phyloP scores from a whole-genome alignment of 2,113 vertebrate species.

The Phaethornis superciliosus region DNA sequence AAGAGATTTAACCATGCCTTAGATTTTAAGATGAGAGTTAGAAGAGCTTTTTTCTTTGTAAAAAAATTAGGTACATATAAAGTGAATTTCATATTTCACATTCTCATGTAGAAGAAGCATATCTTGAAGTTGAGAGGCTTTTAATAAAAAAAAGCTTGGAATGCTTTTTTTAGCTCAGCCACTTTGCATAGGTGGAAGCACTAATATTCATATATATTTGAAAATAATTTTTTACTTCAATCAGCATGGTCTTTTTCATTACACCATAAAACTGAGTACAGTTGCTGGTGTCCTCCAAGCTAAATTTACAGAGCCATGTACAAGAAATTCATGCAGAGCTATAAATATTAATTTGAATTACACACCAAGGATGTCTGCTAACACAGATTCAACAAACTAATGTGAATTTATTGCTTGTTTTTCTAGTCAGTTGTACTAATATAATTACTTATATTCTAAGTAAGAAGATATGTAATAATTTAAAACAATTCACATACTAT shows the following conservation, averaged over 20 bases:
- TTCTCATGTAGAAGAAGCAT: neutral
- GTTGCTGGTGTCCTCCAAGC: constrained; percentile 46
- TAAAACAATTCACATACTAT: constrained; percentile 52
- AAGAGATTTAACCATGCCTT: neutral
- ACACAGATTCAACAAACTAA: constrained; percentile 68
- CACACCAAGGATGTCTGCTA: constrained; percentile 52
- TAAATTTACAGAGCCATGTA: constrained; percentile 43
- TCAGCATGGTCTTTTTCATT: constrained; percentile 2
- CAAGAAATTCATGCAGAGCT: constrained; percentile 32
- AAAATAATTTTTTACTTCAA: constrained; percentile 36
- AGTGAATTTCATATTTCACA: neutral
- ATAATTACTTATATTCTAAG: constrained; percentile 65
- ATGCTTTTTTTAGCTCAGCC: constrained; percentile 4
- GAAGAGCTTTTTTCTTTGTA: neutral
- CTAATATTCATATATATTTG: constrained; percentile 19
- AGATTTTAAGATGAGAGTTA: constrained; percentile 7
- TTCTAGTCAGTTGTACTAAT: constrained; percentile 60
- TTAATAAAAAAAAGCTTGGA: neutral
- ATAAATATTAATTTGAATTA: constrained; percentile 69
- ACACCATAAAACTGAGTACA: constrained; percentile 5
- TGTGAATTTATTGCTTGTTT: constrained; percentile 69
- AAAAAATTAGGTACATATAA: neutral
- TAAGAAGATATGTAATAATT: constrained; percentile 50
- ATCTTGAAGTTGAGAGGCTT: neutral
- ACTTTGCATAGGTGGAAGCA: neutral